Percentiles rank a stretch among this genome's conserved stretches.
Evolutionary conservation across 1,140 invertebrate species (phyloP).

Genomic region (Odontomachus brunneus): DNA sequence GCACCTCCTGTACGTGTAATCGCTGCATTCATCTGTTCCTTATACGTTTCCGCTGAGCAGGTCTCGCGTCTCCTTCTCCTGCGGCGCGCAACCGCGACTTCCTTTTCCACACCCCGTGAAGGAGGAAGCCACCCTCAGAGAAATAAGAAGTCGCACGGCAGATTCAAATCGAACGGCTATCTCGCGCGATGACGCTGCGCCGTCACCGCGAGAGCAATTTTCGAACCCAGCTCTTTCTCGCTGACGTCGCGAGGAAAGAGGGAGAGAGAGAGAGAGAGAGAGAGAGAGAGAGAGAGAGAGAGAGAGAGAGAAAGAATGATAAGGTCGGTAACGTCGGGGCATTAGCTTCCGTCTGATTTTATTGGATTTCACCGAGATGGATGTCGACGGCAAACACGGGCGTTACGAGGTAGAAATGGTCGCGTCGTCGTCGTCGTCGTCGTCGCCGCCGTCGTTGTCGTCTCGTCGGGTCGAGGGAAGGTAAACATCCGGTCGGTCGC

Average conservation of each 20-base stretch:
- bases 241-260: constrained; percentile 21
- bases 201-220: constrained; percentile 22
- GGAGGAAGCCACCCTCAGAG: neutral
- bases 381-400: constrained; percentile 22
- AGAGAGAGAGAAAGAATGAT: neutral
- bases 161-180: constrained; percentile 54
- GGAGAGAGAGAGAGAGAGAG: constrained; percentile 2
- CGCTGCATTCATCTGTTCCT: constrained; percentile 60
- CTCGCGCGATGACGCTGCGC: neutral
- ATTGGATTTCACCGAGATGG: constrained; percentile 27
- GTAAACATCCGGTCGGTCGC: constrained; percentile 50
- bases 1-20: constrained; percentile 62
- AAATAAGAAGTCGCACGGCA: constrained; percentile 16
- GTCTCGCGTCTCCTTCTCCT: neutral
- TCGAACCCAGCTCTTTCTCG: constrained; percentile 8
- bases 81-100: neutral
- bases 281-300: neutral
- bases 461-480: constrained; percentile 5
- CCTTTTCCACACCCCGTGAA: constrained; percentile 1
- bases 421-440: neutral
- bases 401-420: constrained; percentile 12
- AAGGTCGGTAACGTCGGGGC: constrained; percentile 22
- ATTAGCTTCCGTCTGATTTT: constrained; percentile 52
- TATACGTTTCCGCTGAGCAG: constrained; percentile 50
- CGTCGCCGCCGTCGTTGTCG: neutral